Percentiles rank a stretch among this genome's conserved stretches.
phyloP scores from a whole-genome alignment of 2,888 invertebrate genomes.

The Ichneumon xanthorius region DNA sequence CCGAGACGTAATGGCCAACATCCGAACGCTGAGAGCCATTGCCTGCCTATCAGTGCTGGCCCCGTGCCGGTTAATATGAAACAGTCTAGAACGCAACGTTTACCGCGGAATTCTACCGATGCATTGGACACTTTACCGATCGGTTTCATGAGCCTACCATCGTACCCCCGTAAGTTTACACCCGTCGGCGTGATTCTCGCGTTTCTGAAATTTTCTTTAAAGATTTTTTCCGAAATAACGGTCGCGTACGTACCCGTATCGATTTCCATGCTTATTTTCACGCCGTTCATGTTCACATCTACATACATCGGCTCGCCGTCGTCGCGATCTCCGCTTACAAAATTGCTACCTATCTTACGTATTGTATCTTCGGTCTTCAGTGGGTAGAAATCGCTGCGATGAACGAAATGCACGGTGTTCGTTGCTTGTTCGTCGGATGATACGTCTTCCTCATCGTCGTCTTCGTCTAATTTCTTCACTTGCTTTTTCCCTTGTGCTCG shows the following conservation, averaged over 20 bases:
- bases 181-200: slow-evolving; percentile 39
- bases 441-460: slow-evolving; percentile 19
- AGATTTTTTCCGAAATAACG: slow-evolving; percentile 50
- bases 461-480: slow-evolving; percentile 40
- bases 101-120: slow-evolving; percentile 44
- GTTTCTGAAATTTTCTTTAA: slow-evolving; percentile 34
- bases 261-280: slow-evolving; percentile 55
- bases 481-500: slow-evolving; percentile 18
- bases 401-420: background rate
- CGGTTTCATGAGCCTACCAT: slow-evolving; percentile 31
- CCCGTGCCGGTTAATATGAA: slow-evolving; percentile 57
- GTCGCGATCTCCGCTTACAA: slow-evolving; percentile 2
- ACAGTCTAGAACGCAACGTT: slow-evolving; percentile 35
- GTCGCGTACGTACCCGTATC: slow-evolving; percentile 65
- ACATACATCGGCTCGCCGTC: slow-evolving; percentile 53
- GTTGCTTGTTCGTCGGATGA: background rate
- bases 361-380: slow-evolving; percentile 22
- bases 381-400: slow-evolving; percentile 37
- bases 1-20: slow-evolving; percentile 58
- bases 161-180: slow-evolving; percentile 36
- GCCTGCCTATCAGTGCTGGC: slow-evolving; percentile 56
- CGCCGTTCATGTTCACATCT: slow-evolving; percentile 41
- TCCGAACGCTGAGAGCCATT: slow-evolving; percentile 58
- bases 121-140: slow-evolving; percentile 42
- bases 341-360: slow-evolving; percentile 10